Base-by-base conservation (phyloP, 2,113 vertebrate genomes). In the Silurus meridionalis region DNA sequence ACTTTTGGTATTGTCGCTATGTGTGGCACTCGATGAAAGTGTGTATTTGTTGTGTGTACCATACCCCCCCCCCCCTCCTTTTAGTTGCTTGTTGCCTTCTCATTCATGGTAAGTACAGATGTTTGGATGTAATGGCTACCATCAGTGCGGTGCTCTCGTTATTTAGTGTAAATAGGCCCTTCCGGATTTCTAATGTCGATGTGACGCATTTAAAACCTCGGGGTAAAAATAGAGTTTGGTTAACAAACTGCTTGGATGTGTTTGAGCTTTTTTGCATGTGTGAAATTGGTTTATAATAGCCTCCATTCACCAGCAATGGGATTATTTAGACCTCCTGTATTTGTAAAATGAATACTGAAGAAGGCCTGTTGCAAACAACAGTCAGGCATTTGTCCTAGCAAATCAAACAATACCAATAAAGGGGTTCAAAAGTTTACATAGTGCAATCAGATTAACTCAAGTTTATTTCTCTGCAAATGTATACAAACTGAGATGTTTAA, bases 41-140 rank as follows among this genome's bases (percentile, higher is more conserved):
- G 19, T 3, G 19, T 71, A 53, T 80, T 71, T 86, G 82, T 86
- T 80, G 55, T 81, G 8, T 3, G 6, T 8, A 61, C 14, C 55
- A 13, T 66, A 55, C 80, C 25, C 80, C 46, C 52, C n/a, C 53
- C 14, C 17, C 11, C 5, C 2, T 15, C 57, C 23, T 23, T 25
- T 8, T 23, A n/a, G 48, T 80, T 78, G 80, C 60, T 61, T 83
- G 80, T 19, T 57, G 72, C 71, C 60, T n/a, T 61, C 57, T 66
- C 2, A 4, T 74, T 77, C 69, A 60, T 61, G 74, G 57, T 55
- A 82, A 48, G 60, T 83, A 87, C 86, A 83, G 86, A 83, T 83
- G 86, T 83, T 83, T 66, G 25, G n/a, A 53, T 74, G 60, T 87
- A 88, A 67, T 50, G 28, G 21, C 61, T 74, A 86, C 80, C 81